Evolutionary conservation across 2,797 vertebrate genomes (phyloP), one percentile per base, ranked within the genome.

Genomic region (Corythornis leucogaster): DNA sequence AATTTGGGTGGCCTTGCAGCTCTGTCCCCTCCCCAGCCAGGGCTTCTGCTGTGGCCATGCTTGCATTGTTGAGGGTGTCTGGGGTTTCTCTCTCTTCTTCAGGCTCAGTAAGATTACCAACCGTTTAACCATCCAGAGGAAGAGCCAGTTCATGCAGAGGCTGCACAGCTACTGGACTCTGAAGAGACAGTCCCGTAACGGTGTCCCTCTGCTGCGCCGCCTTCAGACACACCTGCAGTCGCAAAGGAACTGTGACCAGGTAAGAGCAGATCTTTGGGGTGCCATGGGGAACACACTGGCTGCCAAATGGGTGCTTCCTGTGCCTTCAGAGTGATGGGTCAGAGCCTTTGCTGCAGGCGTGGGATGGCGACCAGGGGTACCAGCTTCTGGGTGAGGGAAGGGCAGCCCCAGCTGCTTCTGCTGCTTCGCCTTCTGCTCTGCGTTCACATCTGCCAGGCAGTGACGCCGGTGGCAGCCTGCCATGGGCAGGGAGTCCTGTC

Each of bases 61-160:
- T 62, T 76, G 14, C 35, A 20, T 48, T 25, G 1, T 28, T 96
- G 80, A 92, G 55, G 30, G 22, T 15, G 4, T 86, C 22, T 63
- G 28, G 66, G 83, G 31, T 81, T 80, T 87, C 31, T 95, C 46
- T 91, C 51, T 55, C 67, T 89, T 43, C 75, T 46, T 48, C 94
- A 99, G 99, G 97, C 97, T 99, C 87, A 99, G 99, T 96, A 99
- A 99, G 97, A 99, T 99, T 96, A 99, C 99, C 73, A 98, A 99
- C 90, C 99, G 99, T 94, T 94, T 99, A 92, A 99, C 99, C 15
- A 98, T 99, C 87, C 99, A 98, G 89, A 98, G 99, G 96, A 99
- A 99, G 95, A 99, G 99, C 96, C 99, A 99, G 98, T 99, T 99
- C 96, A 99, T 99, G 99, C 99, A 99, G 92, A 97, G 99, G 59